Evolutionary conservation across 2,888 invertebrate genomes (phyloP).

Genomic region (Chrysolina oricalcia): DNA sequence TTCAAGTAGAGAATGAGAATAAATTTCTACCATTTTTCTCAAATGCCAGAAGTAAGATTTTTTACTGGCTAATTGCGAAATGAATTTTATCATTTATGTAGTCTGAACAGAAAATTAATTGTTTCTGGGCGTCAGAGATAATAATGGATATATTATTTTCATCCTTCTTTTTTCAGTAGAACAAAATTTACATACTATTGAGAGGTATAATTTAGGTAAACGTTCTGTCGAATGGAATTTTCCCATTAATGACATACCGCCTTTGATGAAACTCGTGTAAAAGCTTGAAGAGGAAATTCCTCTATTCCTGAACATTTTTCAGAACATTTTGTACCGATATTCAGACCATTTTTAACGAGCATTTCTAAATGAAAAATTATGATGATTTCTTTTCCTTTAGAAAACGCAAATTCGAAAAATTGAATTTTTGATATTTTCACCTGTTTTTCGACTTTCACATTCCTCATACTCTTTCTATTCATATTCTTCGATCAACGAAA

Average conservation of each 20-base stretch:
- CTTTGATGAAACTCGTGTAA: neutral
- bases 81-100: neutral
- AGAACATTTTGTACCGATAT: neutral
- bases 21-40: too few species aligned
- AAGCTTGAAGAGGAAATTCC: neutral
- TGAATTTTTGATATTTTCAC: neutral
- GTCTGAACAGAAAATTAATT: neutral
- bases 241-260: neutral
- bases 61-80: too few species aligned
- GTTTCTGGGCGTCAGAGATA: neutral
- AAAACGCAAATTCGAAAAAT: neutral
- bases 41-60: too few species aligned
- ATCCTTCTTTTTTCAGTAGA: neutral
- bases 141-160: neutral
- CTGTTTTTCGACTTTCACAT: neutral
- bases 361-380: neutral
- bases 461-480: too few species aligned
- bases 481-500: too few species aligned
- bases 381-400: too few species aligned
- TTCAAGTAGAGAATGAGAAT: too few species aligned
- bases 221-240: neutral
- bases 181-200: neutral
- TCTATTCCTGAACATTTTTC: neutral
- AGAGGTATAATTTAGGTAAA: neutral
- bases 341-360: constrained; percentile 27